Conservation (phyloP, 2,113 vertebrate genomes). For the Ceyx margarethae region DNA sequence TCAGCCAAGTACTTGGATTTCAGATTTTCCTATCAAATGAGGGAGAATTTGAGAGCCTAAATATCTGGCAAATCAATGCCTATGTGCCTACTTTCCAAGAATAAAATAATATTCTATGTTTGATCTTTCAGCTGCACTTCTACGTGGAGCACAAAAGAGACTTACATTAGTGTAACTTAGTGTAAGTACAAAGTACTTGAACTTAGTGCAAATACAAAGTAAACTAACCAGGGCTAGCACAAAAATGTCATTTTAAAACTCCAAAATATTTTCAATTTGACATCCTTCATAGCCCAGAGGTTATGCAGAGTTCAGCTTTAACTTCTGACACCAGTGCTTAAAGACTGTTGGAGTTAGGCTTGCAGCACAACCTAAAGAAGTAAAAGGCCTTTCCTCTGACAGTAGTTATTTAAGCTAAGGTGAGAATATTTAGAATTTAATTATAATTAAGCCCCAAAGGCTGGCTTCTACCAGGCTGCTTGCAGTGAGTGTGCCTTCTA, state of each 20-base stretch:
- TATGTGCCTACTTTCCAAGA: not conserved
- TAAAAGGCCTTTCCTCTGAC: not conserved
- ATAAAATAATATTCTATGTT: not conserved
- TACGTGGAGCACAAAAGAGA: not conserved
- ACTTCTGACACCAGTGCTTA: not conserved
- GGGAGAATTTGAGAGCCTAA: not conserved
- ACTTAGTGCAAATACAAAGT: not conserved
- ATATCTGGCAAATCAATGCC: not conserved
- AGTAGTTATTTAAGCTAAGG: not conserved
- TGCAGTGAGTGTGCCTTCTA: not conserved
- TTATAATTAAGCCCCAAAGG: not conserved
- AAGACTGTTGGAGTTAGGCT: not conserved
- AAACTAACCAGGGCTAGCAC: not conserved
- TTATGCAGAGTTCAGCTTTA: constrained; percentile 25
- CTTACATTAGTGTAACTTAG: not conserved
- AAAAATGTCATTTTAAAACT: not conserved
- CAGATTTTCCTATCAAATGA: not conserved
- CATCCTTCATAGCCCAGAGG: not conserved
- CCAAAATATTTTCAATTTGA: not conserved
- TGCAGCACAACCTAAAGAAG: not conserved
- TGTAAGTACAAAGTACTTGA: not conserved
- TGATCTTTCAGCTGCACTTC: not conserved
- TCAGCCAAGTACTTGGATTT: not conserved
- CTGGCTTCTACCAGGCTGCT: not conserved
- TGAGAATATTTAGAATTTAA: not conserved